phyloP scores from a whole-genome alignment of 2,113 vertebrate genomes.

The Enhydra lutris region DNA sequence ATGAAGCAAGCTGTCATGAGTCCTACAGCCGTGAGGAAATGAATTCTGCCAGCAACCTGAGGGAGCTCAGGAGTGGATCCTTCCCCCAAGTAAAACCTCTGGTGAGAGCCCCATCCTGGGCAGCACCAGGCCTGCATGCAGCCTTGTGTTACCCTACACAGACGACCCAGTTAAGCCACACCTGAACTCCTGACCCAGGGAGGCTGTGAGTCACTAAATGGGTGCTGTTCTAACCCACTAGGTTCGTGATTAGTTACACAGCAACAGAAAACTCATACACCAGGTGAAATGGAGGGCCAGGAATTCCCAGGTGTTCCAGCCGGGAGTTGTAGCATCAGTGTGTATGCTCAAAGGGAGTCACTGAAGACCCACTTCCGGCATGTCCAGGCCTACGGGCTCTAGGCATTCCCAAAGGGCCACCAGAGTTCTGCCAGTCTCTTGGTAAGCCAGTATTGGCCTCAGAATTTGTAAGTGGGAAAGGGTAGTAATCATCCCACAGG shows the following conservation, averaged over 20 bases:
- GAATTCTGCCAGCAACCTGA: neutral
- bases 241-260: neutral
- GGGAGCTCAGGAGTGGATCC: neutral
- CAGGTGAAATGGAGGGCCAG: neutral
- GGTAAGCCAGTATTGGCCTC: neutral
- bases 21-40: neutral
- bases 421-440: neutral
- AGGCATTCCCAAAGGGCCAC: neutral
- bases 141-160: neutral
- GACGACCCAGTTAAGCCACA: neutral
- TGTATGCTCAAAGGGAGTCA: neutral
- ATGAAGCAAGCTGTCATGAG: neutral
- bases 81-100: neutral
- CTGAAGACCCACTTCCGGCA: neutral
- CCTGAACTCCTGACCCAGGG: neutral
- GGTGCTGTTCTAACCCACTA: neutral
- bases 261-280: neutral
- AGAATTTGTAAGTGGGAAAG: neutral
- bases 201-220: neutral
- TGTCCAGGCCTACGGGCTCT: neutral
- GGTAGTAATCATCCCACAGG: neutral
- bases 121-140: neutral
- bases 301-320: neutral
- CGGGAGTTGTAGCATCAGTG: rapidly evolving
- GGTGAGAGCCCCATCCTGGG: neutral